Percentiles rank a stretch among this genome's conserved stretches.
These are phyloP conservation scores for Taphrorychus bicolor DNA, from an alignment of 2,888 invertebrate genomes.

Conservation along the genomic window DNA sequence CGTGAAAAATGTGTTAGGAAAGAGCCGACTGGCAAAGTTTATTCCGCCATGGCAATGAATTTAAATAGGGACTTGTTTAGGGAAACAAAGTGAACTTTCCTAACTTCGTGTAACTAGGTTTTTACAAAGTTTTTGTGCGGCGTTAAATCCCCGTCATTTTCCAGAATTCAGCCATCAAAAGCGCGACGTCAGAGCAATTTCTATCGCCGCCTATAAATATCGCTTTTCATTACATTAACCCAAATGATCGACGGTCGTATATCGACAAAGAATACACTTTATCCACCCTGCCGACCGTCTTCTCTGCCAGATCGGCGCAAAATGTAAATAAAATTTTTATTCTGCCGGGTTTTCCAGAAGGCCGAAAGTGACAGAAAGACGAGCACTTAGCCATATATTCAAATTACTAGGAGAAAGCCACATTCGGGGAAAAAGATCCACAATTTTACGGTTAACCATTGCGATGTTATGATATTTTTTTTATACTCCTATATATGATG, in stretches of 20 bases:
- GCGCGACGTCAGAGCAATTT: not conserved
- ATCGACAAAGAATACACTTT: not conserved
- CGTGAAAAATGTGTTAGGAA: constrained; percentile 14
- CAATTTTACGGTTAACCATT: not conserved
- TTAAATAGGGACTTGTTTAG: not conserved
- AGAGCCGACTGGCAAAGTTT: not conserved
- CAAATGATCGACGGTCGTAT: not conserved
- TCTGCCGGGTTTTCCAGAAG: not conserved
- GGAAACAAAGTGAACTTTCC: not conserved
- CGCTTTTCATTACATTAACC: not conserved
- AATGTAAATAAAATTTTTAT: not conserved
- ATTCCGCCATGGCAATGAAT: not conserved
- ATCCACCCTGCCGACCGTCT: too few species aligned
- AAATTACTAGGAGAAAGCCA: not conserved
- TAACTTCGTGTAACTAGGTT: not conserved
- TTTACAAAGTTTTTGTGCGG: not conserved
- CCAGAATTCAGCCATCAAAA: not conserved
- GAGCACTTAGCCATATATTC: not conserved
- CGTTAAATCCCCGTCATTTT: too few species aligned
- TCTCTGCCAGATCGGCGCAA: too few species aligned
- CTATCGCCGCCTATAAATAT: not conserved
- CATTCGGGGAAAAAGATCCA: not conserved
- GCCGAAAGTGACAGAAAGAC: not conserved
- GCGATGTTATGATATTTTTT: too few species aligned
- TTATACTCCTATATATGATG: too few species aligned